A percentile compares a stretch with the other conserved stretches of the same genome.
These are phyloP conservation scores for Hydractinia echinata DNA, from an alignment of 30 jellyfish, hydroid and myxozoan species.

Conservation along the genomic window DNA sequence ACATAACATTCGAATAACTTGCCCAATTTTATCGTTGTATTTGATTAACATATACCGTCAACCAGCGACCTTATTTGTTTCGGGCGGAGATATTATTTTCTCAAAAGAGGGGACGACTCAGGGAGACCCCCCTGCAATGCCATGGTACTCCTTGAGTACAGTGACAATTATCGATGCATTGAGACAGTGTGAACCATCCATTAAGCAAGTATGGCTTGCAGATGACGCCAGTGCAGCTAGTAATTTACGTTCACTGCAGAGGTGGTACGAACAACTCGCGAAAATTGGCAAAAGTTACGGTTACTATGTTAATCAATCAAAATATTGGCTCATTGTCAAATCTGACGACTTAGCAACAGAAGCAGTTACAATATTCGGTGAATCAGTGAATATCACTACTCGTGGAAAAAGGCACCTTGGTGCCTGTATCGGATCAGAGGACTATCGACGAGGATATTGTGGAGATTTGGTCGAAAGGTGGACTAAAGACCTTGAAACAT, in stretches of 20 bases:
- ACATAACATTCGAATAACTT: too few relatives aligned
- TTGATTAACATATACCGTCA: too few relatives aligned
- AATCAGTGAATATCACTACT: constrained; percentile 13
- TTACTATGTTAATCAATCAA: not conserved
- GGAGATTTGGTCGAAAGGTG: not conserved
- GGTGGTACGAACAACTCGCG: not conserved
- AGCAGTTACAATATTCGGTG: constrained; percentile 1
- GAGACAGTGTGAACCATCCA: not conserved
- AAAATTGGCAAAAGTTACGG: constrained; percentile 3
- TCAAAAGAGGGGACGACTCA: too few relatives aligned
- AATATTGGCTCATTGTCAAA: too few relatives aligned
- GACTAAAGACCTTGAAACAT: too few relatives aligned
- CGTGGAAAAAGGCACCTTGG: constrained; percentile 6
- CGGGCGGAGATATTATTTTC: too few relatives aligned
- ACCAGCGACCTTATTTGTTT: too few relatives aligned
- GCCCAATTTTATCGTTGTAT: too few relatives aligned
- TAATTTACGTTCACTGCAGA: not conserved
- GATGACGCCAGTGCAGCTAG: constrained; percentile 16
- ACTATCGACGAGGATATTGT: not conserved
- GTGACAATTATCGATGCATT: too few relatives aligned
- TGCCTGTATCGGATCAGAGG: not conserved
- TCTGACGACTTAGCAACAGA: not conserved
- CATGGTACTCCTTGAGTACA: too few relatives aligned
- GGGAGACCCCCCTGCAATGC: too few relatives aligned
- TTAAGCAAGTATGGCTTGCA: constrained; percentile 19